A percentile compares a stretch with the other conserved stretches of the same genome.
phyloP scores from a whole-genome alignment of 2,113 vertebrate genomes.

The Morone saxatilis region DNA sequence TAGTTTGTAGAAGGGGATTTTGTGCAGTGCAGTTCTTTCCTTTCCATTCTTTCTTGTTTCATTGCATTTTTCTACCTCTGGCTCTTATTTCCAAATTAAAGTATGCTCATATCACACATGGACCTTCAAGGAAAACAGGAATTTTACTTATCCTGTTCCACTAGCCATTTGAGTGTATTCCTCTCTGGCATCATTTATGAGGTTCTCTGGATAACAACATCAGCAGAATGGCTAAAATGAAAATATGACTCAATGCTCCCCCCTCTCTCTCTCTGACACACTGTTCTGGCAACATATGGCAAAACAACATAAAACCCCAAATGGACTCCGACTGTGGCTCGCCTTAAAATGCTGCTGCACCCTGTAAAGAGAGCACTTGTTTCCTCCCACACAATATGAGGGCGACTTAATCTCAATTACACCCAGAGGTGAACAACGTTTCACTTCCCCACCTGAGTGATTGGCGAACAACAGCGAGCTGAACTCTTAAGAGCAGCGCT shows the following conservation, averaged over 20 bases:
- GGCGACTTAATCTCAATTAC: constrained; percentile 68
- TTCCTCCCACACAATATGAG: constrained; percentile 62
- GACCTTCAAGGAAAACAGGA: background rate
- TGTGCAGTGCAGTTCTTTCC: too few species aligned
- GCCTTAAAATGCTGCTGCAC: constrained; percentile 59
- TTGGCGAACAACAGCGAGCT: constrained; percentile 35
- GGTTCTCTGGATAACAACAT: constrained; percentile 41
- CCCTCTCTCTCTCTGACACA: constrained; percentile 52
- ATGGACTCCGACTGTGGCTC: constrained; percentile 2
- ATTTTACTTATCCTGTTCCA: background rate
- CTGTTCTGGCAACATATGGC: constrained; percentile 65
- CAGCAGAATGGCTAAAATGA: constrained; percentile 58
- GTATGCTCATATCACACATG: background rate
- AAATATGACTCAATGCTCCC: constrained; percentile 64
- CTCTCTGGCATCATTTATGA: constrained; percentile 59
- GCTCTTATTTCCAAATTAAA: background rate
- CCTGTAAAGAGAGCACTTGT: constrained; percentile 51
- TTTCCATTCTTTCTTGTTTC: background rate
- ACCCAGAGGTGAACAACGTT: constrained; percentile 62
- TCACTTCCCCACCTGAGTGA: constrained; percentile 60
- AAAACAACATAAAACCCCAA: constrained; percentile 63
- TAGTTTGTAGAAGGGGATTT: background rate
- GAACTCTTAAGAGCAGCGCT: constrained; percentile 24
- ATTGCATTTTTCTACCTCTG: background rate
- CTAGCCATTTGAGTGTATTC: background rate